phyloP scores from a whole-genome alignment of 2,797 vertebrate genomes.

The Pempheris klunzingeri region DNA sequence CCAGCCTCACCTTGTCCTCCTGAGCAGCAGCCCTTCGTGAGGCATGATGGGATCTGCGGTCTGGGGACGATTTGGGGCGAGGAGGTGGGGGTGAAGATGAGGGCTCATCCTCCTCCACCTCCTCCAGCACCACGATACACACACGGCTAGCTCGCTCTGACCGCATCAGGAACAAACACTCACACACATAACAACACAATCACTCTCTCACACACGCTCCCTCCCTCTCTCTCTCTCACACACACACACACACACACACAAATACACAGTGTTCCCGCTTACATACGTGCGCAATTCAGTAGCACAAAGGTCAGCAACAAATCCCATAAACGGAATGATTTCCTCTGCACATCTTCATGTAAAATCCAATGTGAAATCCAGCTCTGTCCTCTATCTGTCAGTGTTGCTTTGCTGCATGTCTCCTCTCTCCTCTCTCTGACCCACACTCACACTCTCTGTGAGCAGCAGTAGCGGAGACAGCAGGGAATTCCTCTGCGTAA shows the following conservation, averaged over 20 bases:
- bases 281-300: slow-evolving; percentile 60
- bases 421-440: slow-evolving; percentile 48
- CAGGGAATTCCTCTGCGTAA: slow-evolving; percentile 82
- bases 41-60: slow-evolving; percentile 71
- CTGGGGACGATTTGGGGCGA: slow-evolving; percentile 83
- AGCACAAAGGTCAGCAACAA: slow-evolving; percentile 52
- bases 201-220: slow-evolving; percentile 34
- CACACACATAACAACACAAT: slow-evolving; percentile 17
- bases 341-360: slow-evolving; percentile 60
- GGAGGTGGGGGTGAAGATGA: slow-evolving; percentile 83
- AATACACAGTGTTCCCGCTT: slow-evolving; percentile 56
- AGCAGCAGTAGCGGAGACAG: slow-evolving; percentile 66
- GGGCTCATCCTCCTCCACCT: slow-evolving; percentile 97
- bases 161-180: slow-evolving; percentile 77
- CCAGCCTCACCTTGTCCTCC: slow-evolving; percentile 80
- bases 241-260: slow-evolving; percentile 42
- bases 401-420: slow-evolving; percentile 64
- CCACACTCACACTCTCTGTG: slow-evolving; percentile 53
- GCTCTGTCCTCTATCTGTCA: slow-evolving; percentile 70
- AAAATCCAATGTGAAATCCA: slow-evolving; percentile 59
- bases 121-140: slow-evolving; percentile 99
- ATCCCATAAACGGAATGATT: slow-evolving; percentile 35
- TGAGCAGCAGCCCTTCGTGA: slow-evolving; percentile 64
- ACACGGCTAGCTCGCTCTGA: slow-evolving; percentile 96
- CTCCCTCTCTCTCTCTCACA: slow-evolving; percentile 10